These are phyloP conservation scores for Xanthia togata DNA, from an alignment of 2,888 invertebrate species.

Conservation along the genomic window DNA sequence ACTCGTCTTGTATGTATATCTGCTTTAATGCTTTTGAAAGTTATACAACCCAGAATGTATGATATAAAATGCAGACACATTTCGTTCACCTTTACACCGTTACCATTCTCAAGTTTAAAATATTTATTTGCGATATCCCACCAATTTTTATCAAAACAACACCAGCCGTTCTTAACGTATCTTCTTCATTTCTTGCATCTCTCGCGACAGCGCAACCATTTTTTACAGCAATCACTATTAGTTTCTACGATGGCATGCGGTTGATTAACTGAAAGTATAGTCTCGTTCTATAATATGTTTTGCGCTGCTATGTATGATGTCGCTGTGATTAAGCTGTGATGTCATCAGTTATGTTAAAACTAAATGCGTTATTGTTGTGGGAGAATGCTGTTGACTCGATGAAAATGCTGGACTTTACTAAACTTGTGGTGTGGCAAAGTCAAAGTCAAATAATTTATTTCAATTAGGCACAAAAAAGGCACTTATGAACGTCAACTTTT, in stretches of 20 bases:
- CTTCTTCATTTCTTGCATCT: conserved; percentile 15
- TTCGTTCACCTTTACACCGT: not conserved
- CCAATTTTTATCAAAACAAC: not conserved
- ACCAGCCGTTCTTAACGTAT: conserved; percentile 2
- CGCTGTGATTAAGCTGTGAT: conserved; percentile 26
- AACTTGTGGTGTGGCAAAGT: no score
- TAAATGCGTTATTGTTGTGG: conserved; percentile 9
- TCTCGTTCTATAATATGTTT: conserved; percentile 53
- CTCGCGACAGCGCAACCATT: conserved; percentile 35
- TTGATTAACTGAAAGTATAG: conserved; percentile 54
- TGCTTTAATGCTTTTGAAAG: not conserved
- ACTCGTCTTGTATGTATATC: not conserved
- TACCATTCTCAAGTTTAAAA: not conserved
- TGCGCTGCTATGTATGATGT: conserved; percentile 36
- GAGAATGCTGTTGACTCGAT: not conserved
- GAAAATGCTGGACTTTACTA: not conserved
- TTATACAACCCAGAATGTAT: not conserved
- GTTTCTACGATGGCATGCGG: conserved; percentile 61
- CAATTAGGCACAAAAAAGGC: no score
- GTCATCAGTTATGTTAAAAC: conserved; percentile 37
- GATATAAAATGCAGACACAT: not conserved
- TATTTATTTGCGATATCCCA: not conserved
- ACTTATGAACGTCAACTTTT: no score
- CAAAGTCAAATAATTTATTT: no score
- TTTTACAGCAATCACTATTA: conserved; percentile 62